phyloP scores from a whole-genome alignment of 2,888 invertebrate genomes.

The Zygaena filipendulae region DNA sequence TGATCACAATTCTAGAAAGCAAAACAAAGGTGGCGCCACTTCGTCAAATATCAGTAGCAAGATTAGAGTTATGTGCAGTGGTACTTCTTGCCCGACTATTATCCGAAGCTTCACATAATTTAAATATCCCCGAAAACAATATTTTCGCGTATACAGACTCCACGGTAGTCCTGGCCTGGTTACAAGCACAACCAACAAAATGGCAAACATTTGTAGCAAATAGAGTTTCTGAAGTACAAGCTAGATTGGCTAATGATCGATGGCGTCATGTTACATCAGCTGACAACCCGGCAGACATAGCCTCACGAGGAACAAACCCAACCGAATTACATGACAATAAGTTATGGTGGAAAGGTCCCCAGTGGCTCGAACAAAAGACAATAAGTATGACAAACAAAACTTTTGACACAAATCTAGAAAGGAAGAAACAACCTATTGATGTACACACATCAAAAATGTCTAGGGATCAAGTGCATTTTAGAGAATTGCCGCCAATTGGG shows the following conservation, averaged over 20 bases:
- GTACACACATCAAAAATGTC: too few relatives aligned
- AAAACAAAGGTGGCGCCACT: too few relatives aligned
- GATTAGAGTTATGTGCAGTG: conserved; percentile 14
- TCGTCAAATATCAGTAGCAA: too few relatives aligned
- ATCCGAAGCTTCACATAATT: conserved; percentile 14
- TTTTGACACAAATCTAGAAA: conserved; percentile 2
- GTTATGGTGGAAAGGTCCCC: conserved; percentile 8
- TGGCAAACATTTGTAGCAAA: conserved; percentile 14
- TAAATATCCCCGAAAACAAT: conserved; percentile 12
- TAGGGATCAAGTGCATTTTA: too few relatives aligned
- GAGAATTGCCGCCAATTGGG: too few relatives aligned
- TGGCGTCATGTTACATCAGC: too few relatives aligned
- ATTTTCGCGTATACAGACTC: conserved; percentile 13
- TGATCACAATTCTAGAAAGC: conserved; percentile 10
- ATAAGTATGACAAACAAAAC: conserved; percentile 7
- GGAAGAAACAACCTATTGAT: conserved; percentile 3
- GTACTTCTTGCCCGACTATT: conserved; percentile 16
- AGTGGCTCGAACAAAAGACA: conserved; percentile 4
- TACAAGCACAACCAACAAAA: conserved; percentile 12
- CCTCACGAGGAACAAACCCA: conserved; percentile 6
- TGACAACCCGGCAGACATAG: conserved; percentile 13
- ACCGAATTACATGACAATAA: conserved; percentile 6
- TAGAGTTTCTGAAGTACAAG: conserved; percentile 13
- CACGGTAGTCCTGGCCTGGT: conserved; percentile 10
- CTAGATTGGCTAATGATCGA: conserved; percentile 3